Conservation (phyloP, 2,113 vertebrate genomes). For the Caranx melampygus region DNA sequence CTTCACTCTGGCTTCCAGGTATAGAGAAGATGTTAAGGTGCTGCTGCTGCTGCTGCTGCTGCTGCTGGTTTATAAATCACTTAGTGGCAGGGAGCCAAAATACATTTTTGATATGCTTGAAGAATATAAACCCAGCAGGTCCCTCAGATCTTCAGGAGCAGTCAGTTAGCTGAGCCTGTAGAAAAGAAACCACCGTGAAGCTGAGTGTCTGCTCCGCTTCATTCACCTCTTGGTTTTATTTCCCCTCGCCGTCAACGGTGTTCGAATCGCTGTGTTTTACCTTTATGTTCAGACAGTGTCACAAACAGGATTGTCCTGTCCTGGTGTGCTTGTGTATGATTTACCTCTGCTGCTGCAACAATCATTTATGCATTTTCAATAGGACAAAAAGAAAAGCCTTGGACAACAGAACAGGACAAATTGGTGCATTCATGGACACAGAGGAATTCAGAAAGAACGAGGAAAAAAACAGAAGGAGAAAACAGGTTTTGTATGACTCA, state of each 20-base stretch:
- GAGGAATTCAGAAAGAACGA: background rate
- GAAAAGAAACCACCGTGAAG: background rate
- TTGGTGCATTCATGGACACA: background rate
- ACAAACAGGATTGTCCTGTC: background rate
- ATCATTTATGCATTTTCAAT: background rate
- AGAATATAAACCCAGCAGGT: background rate
- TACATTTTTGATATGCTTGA: conserved; percentile 12
- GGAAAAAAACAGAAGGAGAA: background rate
- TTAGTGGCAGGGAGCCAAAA: conserved; percentile 1
- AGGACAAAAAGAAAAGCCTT: background rate
- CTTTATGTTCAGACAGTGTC: background rate
- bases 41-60: background rate
- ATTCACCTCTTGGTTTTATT: background rate
- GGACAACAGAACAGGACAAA: background rate
- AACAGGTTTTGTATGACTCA: background rate
- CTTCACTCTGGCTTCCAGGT: conserved; percentile 1
- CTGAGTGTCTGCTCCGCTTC: background rate
- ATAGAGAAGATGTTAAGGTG: conserved; percentile 1
- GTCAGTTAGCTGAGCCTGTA: background rate
- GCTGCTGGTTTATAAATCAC: conserved; percentile 15
- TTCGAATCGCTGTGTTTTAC: background rate
- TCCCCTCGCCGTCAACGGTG: background rate
- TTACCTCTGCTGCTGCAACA: background rate
- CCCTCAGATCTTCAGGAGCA: background rate
- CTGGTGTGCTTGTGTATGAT: background rate